A percentile compares a stretch with the other conserved stretches of the same genome.
phyloP scores from a whole-genome alignment of 2,888 invertebrate genomes.

The Tinea semifulvella region DNA sequence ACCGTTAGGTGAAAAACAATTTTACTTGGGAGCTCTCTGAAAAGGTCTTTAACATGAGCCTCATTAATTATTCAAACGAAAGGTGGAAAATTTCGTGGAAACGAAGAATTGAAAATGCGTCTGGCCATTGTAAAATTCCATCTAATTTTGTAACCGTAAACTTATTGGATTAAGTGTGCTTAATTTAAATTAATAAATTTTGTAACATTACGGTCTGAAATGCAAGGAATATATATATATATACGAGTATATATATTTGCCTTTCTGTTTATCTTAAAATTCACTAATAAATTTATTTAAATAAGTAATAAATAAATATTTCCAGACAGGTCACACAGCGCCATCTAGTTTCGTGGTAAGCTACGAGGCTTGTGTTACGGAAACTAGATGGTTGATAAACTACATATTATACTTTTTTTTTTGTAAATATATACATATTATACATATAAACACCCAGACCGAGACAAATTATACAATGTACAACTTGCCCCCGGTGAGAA shows the following conservation, averaged over 20 bases:
- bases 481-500: too few species aligned
- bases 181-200: slow-evolving; percentile 6
- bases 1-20: slow-evolving; percentile 5
- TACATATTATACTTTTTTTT: too few species aligned
- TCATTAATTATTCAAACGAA: slow-evolving; percentile 14
- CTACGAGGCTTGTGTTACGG: too few species aligned
- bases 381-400: too few species aligned
- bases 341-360: too few species aligned
- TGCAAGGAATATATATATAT: not conserved
- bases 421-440: too few species aligned
- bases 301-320: too few species aligned
- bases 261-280: too few species aligned
- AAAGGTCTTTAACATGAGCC: slow-evolving; percentile 10
- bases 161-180: slow-evolving; percentile 7
- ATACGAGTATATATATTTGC: not conserved
- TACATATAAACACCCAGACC: too few species aligned
- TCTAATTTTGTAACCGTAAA: slow-evolving; percentile 4
- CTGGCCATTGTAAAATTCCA: not conserved
- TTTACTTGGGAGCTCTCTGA: slow-evolving; percentile 7
- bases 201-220: not conserved
- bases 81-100: slow-evolving; percentile 12
- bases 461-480: too few species aligned
- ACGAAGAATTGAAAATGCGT: slow-evolving; percentile 11
- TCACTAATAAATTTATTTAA: too few species aligned
- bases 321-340: too few species aligned